phyloP scores from a whole-genome alignment of 2,888 invertebrate species.

The Lithophane leautieri region DNA sequence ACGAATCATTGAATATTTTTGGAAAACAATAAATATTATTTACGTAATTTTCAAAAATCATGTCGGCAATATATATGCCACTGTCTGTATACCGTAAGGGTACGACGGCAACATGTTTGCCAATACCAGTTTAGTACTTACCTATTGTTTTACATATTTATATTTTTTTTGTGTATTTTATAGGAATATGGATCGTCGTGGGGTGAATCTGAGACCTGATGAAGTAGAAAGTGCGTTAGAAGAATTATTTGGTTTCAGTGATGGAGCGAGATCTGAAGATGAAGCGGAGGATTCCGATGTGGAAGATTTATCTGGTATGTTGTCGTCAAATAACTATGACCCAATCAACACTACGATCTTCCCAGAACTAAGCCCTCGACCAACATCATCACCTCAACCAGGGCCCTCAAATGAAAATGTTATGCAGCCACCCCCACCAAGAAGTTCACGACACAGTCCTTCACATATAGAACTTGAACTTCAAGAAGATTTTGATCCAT shows the following conservation, averaged over 20 bases:
- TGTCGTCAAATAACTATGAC: slow-evolving; percentile 27
- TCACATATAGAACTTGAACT: slow-evolving; percentile 23
- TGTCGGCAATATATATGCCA: slow-evolving; percentile 32
- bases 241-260: slow-evolving; percentile 48
- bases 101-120: slow-evolving; percentile 24
- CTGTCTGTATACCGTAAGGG: slow-evolving; percentile 21
- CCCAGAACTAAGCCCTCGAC: slow-evolving; percentile 21
- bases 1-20: slow-evolving; percentile 30
- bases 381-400: slow-evolving; percentile 21
- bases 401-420: slow-evolving; percentile 24
- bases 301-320: slow-evolving; percentile 25
- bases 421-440: slow-evolving; percentile 24
- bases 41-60: slow-evolving; percentile 22
- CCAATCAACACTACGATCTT: slow-evolving; percentile 25
- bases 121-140: slow-evolving; percentile 19
- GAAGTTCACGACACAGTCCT: slow-evolving; percentile 28
- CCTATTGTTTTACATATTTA: slow-evolving; percentile 10
- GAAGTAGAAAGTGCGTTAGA: slow-evolving; percentile 41
- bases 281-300: slow-evolving; percentile 47
- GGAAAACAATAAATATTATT: slow-evolving; percentile 27
- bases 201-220: slow-evolving; percentile 17
- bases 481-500: slow-evolving; percentile 27
- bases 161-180: slow-evolving; percentile 13
- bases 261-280: slow-evolving; percentile 49
- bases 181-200: slow-evolving; percentile 18